phyloP scores from a whole-genome alignment of 2,113 vertebrate species.

The Haemorhous mexicanus region DNA sequence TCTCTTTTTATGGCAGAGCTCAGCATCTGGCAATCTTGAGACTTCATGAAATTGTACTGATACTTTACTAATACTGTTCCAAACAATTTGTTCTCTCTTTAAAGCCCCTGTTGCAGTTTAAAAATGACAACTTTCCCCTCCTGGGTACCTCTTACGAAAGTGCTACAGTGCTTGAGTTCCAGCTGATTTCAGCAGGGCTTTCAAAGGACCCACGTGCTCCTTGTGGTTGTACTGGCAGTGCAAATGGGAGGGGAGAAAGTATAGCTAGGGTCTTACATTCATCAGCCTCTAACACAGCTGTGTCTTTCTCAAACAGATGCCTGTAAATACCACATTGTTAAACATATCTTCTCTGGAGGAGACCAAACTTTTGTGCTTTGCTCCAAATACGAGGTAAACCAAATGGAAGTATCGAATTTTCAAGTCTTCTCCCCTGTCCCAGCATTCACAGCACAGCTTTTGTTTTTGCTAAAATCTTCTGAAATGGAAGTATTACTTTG shows the following conservation, averaged over 20 bases:
- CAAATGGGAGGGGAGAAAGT: background rate
- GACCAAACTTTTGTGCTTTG: conserved; percentile 93
- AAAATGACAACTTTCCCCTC: background rate
- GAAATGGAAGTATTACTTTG: background rate
- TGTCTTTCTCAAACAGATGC: conserved; percentile 68
- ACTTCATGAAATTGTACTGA: background rate
- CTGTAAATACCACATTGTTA: conserved; percentile 80
- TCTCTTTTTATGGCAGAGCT: background rate
- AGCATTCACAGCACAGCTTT: background rate
- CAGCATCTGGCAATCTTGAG: background rate
- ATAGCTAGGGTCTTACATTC: background rate
- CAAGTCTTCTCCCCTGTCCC: background rate
- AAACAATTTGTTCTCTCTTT: background rate
- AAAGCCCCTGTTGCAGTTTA: background rate
- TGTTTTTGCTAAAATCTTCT: background rate
- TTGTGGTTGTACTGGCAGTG: background rate
- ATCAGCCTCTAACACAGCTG: background rate
- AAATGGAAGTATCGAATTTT: background rate
- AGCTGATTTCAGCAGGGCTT: background rate
- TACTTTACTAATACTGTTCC: background rate
- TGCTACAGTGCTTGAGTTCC: background rate
- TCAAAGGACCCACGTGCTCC: background rate
- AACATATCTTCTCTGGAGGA: conserved; percentile 91
- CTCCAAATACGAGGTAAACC: conserved; percentile 83
- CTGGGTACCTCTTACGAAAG: background rate